A percentile compares a stretch with the other conserved stretches of the same genome.
These are phyloP conservation scores for Stichopus chloronotus DNA, from an alignment of 35 echinoderm and acorn worm species.

Conservation along the genomic window DNA sequence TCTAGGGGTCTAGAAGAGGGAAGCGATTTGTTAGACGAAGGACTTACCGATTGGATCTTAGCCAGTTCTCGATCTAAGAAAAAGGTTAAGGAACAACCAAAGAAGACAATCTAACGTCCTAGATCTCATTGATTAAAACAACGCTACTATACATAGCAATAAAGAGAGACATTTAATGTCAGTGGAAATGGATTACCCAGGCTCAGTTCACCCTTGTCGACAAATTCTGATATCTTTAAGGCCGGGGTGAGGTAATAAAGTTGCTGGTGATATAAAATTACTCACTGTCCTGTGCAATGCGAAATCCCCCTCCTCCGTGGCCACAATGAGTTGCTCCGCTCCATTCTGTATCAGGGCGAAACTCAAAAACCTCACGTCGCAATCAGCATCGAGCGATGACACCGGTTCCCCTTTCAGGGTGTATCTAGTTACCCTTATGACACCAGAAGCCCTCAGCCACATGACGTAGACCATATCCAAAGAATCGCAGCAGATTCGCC, in stretches of 20 bases:
- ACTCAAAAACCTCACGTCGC: conserved; percentile 15
- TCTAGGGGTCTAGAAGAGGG: not conserved
- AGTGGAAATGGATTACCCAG: no score
- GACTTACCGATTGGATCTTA: no score
- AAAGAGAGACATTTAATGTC: not conserved
- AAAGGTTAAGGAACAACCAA: no score
- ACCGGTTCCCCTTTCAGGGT: not conserved
- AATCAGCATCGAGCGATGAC: conserved; percentile 36
- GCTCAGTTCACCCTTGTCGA: no score
- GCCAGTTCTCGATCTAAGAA: no score
- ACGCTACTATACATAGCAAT: no score
- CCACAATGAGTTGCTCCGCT: not conserved
- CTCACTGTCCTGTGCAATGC: conserved; percentile 21
- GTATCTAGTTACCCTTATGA: conserved; percentile 17
- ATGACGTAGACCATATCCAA: conserved; percentile 45
- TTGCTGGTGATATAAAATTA: not conserved
- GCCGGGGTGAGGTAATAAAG: no score
- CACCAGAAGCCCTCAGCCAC: conserved; percentile 15
- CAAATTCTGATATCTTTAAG: no score
- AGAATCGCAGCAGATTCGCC: conserved; percentile 24
- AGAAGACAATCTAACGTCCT: no score
- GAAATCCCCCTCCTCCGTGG: conserved; percentile 26
- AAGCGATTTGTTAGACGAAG: not conserved
- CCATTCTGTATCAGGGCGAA: conserved; percentile 39
- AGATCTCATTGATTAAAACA: no score